Base-by-base conservation (phyloP, 2,888 invertebrate species). In the Cylloceria caligata region DNA sequence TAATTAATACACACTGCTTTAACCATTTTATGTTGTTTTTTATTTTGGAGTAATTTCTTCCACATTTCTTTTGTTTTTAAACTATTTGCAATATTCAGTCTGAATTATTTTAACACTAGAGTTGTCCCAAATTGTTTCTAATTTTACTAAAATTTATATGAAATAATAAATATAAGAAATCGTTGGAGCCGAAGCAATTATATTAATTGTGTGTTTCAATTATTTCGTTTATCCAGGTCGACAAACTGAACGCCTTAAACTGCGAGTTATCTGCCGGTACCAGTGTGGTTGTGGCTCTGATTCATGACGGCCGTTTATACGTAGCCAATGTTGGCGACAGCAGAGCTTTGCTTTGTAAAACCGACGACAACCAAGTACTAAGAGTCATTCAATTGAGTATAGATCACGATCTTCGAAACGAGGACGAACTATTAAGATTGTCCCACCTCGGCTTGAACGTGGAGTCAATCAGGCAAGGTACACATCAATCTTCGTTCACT, bases 321-420 rank as follows among this genome's bases (percentile, higher is more conserved):
- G 96, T 98, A 0, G 97, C 98, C 0, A 98, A 98, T 93, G 96
- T 98, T 5, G 98, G 98, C 1, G 96, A 96, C 88, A 95, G 96
- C 34, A 93, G 98, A 85, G 98, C 97, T 0, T 91, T 98, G 21
- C 93, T 98, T 0, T 97, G 98, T 87, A 95, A 96, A 90, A 96
- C 96, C 0, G 97, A 97, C 89, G 94, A 94, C 36, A 96, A 97
- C 90, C 95, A 96, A 1, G 96, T 97, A 19, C 92, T 97, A 60
- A 94, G 95, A 89, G 97, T 98, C 0, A 94, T 96, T 2, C 98
- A 98, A 91, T 93, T 98, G 68, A 97, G 96, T 1, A 95, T 96
- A 0, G 98, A 98, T 91, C 98, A 98, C 90, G 96, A 97, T 88
- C 93, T 98, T 49, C 94, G 94, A 68, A 98, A 98, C 89, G 97